phyloP scores from a whole-genome alignment of 2,113 vertebrate genomes.

The Cavia porcellus region DNA sequence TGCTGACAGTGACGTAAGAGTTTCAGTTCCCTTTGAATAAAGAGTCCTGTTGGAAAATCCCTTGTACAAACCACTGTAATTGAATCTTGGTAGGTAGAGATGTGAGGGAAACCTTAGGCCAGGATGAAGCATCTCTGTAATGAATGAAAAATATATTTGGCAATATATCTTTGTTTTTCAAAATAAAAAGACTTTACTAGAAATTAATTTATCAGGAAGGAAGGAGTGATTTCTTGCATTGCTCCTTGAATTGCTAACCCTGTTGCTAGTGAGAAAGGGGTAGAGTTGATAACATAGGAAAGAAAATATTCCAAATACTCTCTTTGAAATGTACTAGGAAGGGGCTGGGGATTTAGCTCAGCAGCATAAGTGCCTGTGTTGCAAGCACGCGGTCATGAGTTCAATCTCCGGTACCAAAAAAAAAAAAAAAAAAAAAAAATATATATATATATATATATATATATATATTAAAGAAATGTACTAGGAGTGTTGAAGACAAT shows the following conservation, averaged over 20 bases:
- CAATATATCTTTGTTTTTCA: neutral
- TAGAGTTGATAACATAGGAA: neutral
- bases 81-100: neutral
- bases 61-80: conserved; percentile 56
- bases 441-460: too few species aligned
- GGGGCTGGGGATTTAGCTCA: too few species aligned
- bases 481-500: too few species aligned
- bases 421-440: too few species aligned
- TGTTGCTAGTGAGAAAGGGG: neutral
- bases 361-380: too few species aligned
- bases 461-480: too few species aligned
- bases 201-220: neutral
- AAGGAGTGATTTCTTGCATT: conserved; percentile 27
- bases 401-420: too few species aligned
- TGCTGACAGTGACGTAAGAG: conserved; percentile 59
- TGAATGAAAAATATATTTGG: neutral
- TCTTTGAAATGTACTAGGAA: neutral
- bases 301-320: neutral
- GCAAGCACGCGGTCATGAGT: too few species aligned
- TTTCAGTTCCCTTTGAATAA: conserved; percentile 70
- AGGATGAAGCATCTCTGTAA: conserved; percentile 11
- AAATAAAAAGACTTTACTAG: conserved; percentile 50
- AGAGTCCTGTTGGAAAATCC: conserved; percentile 73
- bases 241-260: conserved; percentile 60
- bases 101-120: conserved; percentile 29